A percentile compares a stretch with the other conserved stretches of the same genome.
Evolutionary conservation across 2,113 vertebrate species (phyloP).

Genomic region (Albula goreensis): DNA sequence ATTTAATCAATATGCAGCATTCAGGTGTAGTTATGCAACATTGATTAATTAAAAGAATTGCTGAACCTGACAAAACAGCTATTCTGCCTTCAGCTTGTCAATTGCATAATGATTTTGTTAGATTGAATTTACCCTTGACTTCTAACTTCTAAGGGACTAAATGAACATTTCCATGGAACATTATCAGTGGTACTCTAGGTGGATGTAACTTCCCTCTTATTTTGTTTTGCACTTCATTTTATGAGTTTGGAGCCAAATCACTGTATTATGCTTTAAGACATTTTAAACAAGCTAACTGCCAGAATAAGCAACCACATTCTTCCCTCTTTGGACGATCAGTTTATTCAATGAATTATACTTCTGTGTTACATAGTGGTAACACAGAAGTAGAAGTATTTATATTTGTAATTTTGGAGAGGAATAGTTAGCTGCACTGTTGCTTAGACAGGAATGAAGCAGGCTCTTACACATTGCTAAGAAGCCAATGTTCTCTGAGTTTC

Average conservation of each 20-base stretch:
- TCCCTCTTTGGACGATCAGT: too few species aligned
- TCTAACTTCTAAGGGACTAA: background rate
- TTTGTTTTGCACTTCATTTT: background rate
- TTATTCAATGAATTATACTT: too few species aligned
- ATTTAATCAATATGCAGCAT: background rate
- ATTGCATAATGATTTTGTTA: background rate
- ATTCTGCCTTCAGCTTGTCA: background rate
- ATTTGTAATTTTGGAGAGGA: background rate
- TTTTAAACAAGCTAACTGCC: too few species aligned
- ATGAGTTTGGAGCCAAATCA: background rate
- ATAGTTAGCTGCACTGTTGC: conserved; percentile 4
- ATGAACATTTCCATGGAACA: background rate
- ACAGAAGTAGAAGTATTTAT: background rate
- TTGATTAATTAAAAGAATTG: background rate
- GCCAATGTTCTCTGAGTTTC: background rate
- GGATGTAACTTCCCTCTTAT: background rate
- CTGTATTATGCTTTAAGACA: background rate
- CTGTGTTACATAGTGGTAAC: too few species aligned
- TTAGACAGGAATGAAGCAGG: background rate
- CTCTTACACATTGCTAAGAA: background rate
- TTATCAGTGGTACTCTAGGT: background rate
- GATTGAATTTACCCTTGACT: background rate
- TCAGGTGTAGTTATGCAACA: background rate
- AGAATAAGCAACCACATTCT: too few species aligned
- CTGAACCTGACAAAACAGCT: background rate